These are phyloP conservation scores for Odocoileus virginianus DNA, from an alignment of 2,113 vertebrate species.

Conservation along the genomic window DNA sequence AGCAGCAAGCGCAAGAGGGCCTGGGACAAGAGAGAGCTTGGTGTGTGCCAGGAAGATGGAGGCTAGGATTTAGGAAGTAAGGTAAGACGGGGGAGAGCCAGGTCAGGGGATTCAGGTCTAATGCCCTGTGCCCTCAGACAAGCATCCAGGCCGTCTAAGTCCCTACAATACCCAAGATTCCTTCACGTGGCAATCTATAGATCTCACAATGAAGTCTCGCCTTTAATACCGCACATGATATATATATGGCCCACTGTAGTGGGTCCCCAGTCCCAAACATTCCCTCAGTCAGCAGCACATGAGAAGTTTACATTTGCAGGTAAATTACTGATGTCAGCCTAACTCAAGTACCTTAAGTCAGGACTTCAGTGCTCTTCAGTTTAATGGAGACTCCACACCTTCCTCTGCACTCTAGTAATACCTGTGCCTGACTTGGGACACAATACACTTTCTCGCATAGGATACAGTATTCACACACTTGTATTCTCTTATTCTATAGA, in stretches of 20 bases:
- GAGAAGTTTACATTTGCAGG: not conserved
- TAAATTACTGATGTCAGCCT: not conserved
- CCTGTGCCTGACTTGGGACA: not conserved
- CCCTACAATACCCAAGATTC: not conserved
- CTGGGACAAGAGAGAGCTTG: not conserved
- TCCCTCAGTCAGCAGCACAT: not conserved
- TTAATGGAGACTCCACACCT: not conserved
- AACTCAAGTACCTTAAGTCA: not conserved
- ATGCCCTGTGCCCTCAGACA: not conserved
- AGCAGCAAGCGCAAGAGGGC: not conserved
- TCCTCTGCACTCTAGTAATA: not conserved
- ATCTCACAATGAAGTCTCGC: not conserved
- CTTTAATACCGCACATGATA: not conserved
- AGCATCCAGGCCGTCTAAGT: not conserved
- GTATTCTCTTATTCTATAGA: not conserved
- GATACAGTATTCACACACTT: not conserved
- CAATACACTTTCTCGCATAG: not conserved
- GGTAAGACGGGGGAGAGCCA: not conserved
- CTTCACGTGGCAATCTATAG: not conserved
- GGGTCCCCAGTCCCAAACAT: not conserved
- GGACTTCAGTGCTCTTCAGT: not conserved
- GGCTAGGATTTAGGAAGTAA: not conserved
- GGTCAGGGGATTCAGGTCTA: not conserved
- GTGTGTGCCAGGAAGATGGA: not conserved
- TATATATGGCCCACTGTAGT: not conserved